phyloP scores from a whole-genome alignment of 2,797 vertebrate genomes.

The Lacerta viridis region DNA sequence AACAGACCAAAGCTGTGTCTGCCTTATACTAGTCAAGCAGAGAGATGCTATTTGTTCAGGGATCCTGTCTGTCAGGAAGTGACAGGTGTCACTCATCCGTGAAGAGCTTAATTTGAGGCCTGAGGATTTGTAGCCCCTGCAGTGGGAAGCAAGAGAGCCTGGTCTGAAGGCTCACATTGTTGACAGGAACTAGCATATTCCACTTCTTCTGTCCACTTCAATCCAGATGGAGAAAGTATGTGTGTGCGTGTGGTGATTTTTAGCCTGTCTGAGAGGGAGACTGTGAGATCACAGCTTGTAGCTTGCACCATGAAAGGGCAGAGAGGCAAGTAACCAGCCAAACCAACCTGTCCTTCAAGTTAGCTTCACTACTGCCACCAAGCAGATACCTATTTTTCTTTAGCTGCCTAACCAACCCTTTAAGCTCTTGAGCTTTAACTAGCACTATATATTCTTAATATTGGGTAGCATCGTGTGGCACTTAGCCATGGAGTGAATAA shows the following conservation, averaged over 20 bases:
- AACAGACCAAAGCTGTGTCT: neutral
- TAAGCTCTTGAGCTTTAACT: too few relatives aligned
- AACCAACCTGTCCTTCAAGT: too few relatives aligned
- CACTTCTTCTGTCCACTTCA: neutral
- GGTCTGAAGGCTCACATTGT: neutral
- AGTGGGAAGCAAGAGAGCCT: neutral
- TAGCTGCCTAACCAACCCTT: too few relatives aligned
- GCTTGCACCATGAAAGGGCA: too few relatives aligned
- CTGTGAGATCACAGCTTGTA: too few relatives aligned
- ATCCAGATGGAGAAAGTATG: neutral
- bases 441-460: too few relatives aligned
- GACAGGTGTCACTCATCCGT: constrained; percentile 18
- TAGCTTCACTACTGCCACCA: too few relatives aligned
- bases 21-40: neutral
- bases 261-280: neutral
- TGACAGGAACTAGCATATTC: neutral
- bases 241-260: neutral
- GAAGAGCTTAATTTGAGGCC: constrained; percentile 1
- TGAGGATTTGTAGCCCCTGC: neutral
- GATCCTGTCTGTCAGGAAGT: neutral
- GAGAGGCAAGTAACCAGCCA: too few relatives aligned
- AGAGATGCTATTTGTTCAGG: constrained; percentile 30
- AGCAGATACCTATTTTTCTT: too few relatives aligned
- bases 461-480: too few relatives aligned
- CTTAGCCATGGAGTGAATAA: too few relatives aligned